Evolutionary conservation across 2,797 vertebrate species (phyloP).

Genomic region (Paratrypauchen microcephalus): DNA sequence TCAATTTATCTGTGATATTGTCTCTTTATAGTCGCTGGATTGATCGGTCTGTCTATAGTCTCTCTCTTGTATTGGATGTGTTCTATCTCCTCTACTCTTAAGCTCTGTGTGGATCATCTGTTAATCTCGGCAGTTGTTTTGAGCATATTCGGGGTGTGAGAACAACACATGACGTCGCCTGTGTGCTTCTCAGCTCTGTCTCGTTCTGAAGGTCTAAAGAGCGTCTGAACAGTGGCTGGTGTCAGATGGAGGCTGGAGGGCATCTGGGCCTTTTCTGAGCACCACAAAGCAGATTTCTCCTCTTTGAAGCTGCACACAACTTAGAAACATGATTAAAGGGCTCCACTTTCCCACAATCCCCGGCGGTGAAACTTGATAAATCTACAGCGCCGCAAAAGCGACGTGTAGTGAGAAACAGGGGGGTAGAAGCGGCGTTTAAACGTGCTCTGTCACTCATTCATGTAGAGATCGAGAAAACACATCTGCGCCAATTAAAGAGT

Average conservation of each 20-base stretch:
- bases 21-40: no score
- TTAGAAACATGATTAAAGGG: slow-evolving; percentile 79
- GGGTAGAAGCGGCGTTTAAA: slow-evolving; percentile 25
- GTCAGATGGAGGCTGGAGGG: slow-evolving; percentile 52
- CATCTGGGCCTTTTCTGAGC: slow-evolving; percentile 48
- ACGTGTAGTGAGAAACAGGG: slow-evolving; percentile 17
- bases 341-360: slow-evolving; percentile 73
- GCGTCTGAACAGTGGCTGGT: slow-evolving; percentile 21
- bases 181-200: slow-evolving; percentile 27
- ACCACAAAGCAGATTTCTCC: slow-evolving; percentile 62
- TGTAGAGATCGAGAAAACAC: slow-evolving; percentile 15
- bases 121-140: no score
- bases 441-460: slow-evolving; percentile 33
- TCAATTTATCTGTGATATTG: no score
- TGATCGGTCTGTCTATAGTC: no score
- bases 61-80: no score
- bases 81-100: no score
- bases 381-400: slow-evolving; percentile 53
- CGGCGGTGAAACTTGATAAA: slow-evolving; percentile 69
- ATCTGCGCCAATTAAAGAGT: slow-evolving; percentile 16
- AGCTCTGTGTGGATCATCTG: no score
- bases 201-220: slow-evolving; percentile 33
- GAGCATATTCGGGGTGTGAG: no score
- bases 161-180: background rate
- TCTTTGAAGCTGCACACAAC: slow-evolving; percentile 67